Conservation (phyloP, 2,888 invertebrate species). For the Opisthograptis luteolata region DNA sequence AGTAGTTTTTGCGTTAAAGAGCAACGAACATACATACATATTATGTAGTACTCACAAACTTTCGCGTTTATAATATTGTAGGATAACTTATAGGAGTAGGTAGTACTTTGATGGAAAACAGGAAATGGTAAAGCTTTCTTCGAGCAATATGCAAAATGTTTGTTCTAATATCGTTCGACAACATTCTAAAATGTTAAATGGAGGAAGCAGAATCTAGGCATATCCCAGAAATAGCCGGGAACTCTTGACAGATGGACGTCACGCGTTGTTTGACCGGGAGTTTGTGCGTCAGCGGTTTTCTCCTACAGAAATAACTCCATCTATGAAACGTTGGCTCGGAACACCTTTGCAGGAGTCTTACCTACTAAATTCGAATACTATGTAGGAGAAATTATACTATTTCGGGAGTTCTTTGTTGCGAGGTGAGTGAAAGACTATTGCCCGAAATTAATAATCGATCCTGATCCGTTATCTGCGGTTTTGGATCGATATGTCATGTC, state of each 20-base stretch:
- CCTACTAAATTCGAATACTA: slow-evolving; percentile 40
- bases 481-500: too few relatives aligned
- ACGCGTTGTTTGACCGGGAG: slow-evolving; percentile 39
- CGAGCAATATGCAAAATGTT: too few relatives aligned
- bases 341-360: slow-evolving; percentile 68
- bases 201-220: slow-evolving; percentile 29
- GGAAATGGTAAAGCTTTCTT: too few relatives aligned
- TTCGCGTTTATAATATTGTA: too few relatives aligned
- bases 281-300: slow-evolving; percentile 56
- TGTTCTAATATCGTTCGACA: slow-evolving; percentile 4
- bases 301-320: slow-evolving; percentile 61
- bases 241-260: slow-evolving; percentile 30
- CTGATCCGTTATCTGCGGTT: too few relatives aligned
- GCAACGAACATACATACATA: too few relatives aligned
- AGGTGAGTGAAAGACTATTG: slow-evolving; percentile 7
- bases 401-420: slow-evolving; percentile 24
- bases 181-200: slow-evolving; percentile 22
- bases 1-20: too few relatives aligned
- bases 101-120: too few relatives aligned
- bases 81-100: too few relatives aligned
- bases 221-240: slow-evolving; percentile 23
- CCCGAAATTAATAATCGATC: too few relatives aligned
- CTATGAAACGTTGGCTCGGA: slow-evolving; percentile 65
- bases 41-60: too few relatives aligned
- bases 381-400: slow-evolving; percentile 36